Base-by-base conservation (phyloP, 2,113 vertebrate species). In the Paratilapia polleni region DNA sequence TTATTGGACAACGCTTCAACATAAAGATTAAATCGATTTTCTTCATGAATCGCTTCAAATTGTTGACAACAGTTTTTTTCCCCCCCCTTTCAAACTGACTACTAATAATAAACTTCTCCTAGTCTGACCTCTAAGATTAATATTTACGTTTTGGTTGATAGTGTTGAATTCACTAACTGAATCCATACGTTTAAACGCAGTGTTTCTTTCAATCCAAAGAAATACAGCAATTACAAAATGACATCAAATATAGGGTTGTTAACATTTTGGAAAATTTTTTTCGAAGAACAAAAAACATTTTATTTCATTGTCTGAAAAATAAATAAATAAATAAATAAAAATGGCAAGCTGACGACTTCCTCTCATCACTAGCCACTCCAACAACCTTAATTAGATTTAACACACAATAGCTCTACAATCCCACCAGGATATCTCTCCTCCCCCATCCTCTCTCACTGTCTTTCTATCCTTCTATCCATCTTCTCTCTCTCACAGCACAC, bases 351-450 rank as follows among this genome's bases (percentile, higher is more conserved):
- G 34, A 66, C 43, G 36, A 47, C n/a, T 64, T 80, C 14, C 19
- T 59, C 20, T n/a, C 14, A 26, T 68, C 2, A 6, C n/a, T 36
- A 8, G 3, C 57, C 38, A 58, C 36, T 59, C n/a, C 26, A 82
- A 26, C 62, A 52, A 78, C 22, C 3, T 60, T 85, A 60, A 82
- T 80, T 75, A 56, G 6, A 58, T 87, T 81, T 34, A 49, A 54
- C 59, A 86, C 78, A 88, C 60, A 80, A 58, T 20, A 36, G n/a
- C 15, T 43, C 36, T 59, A 12, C 66, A 70, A 78, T 80, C 58
- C 58, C 22, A 28, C 75, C 34, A 74, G 64, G 47, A 80, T 78
- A 1, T 12, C 14, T 26, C 43, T n/a, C 2, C 66, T 11, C n/a
- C 2, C 34, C 68, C 47, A 34, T 54, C 68, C 26, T 54, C 66